phyloP scores from a whole-genome alignment of 2,113 vertebrate species.

The Gracilinanus agilis region DNA sequence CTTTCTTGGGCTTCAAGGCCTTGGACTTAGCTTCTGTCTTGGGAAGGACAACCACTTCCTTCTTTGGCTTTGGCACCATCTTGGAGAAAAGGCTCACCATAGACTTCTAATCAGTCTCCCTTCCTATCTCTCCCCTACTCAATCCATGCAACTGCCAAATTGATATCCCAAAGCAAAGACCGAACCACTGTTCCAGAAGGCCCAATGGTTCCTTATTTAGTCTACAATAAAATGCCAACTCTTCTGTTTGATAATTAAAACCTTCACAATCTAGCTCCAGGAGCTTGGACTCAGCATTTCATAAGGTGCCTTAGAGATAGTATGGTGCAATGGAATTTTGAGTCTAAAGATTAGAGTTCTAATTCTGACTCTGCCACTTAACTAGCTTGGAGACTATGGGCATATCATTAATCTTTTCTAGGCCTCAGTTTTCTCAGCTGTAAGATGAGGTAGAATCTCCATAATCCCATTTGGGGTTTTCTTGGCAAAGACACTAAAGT shows the following conservation, averaged over 20 bases:
- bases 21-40: no score
- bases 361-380: not conserved
- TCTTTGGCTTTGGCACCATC: no score
- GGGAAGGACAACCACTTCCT: no score
- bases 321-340: not conserved
- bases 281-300: not conserved
- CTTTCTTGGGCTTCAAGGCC: no score
- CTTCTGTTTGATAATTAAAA: not conserved
- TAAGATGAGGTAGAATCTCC: not conserved
- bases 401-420: not conserved
- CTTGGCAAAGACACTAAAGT: no score
- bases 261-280: not conserved
- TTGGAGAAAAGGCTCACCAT: no score
- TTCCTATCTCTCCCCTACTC: not conserved
- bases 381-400: not conserved
- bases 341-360: not conserved
- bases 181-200: not conserved
- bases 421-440: not conserved
- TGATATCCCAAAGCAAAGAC: not conserved
- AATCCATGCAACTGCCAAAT: not conserved
- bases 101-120: not conserved
- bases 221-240: not conserved
- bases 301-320: not conserved
- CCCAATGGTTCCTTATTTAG: not conserved
- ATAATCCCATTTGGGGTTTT: no score